Evolutionary conservation across 1,140 invertebrate genomes (phyloP), one percentile per base, ranked within the genome.

Genomic region (Dysdera silvatica): DNA sequence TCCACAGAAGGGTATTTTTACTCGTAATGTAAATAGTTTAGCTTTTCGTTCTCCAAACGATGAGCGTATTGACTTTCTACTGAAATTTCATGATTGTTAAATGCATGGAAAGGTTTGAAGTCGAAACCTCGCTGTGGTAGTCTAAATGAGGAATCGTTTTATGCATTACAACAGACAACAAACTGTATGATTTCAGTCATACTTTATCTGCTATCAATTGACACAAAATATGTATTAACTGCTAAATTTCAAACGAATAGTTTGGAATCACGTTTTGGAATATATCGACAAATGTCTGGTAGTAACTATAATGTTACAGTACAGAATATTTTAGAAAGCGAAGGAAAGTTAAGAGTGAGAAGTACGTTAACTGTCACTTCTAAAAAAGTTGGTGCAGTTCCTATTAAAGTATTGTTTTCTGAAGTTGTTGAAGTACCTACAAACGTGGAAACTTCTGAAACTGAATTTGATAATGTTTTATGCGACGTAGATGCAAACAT

Each of bases 251-350:
- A 45, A 45, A 45, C 43, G 6, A 20, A 45, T 18, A 6, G 14
- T 28, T 51, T 51, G 48, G 48, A 51, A 28, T 51, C 48, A 4
- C 18, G 48, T 8, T 51, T 51, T 51, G 48, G 48, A 51, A 28
- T 51, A 18, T 51, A 51, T 18, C 48, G 48, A 12, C 48, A 51
- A 28, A 51, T 51, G 48, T 51, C 48, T 10, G 48, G 48, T 10
- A 51, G 48, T 28, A 51, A 51, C 24, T 51, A 51, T 18, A 23
- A 26, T 28, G 48, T 51, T 5, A 24, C 48, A 14, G 48, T 51
- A 5, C 18, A 24, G 8, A 28, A 51, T 7, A 51, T 51, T 10
- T 8, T 23, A 14, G 48, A 51, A 28, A 51, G 48, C 29, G 48
- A 51, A 18, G 29, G 26, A 18, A 51, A 51, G 48, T 10, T 51